Percentiles rank a stretch among this genome's conserved stretches.
Evolutionary conservation across 2,888 invertebrate species (phyloP).

Genomic region (Cataglyphis rosenhaueri): DNA sequence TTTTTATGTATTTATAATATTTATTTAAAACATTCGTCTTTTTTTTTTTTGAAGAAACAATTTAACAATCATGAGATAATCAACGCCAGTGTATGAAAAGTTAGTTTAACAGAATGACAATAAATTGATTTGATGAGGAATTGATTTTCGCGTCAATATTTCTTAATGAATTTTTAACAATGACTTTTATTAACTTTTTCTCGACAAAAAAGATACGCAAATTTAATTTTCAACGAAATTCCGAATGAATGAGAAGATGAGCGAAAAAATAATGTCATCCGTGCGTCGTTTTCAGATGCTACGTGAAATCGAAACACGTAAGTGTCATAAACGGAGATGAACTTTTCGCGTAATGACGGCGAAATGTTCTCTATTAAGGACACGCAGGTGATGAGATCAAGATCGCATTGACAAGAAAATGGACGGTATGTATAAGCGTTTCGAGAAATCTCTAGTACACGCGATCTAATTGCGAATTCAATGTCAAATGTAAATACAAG

Average conservation of each 20-base stretch:
- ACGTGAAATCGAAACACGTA: slow-evolving; percentile 32
- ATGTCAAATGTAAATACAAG: not conserved
- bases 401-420: slow-evolving; percentile 24
- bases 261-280: slow-evolving; percentile 36
- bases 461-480: slow-evolving; percentile 15
- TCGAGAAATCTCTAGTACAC: slow-evolving; percentile 17
- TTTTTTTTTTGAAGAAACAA: not conserved
- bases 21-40: not conserved
- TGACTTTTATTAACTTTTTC: not conserved
- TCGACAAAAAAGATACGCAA: not conserved
- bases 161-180: not conserved
- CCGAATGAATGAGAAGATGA: slow-evolving; percentile 38
- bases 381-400: slow-evolving; percentile 31
- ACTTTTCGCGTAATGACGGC: not conserved
- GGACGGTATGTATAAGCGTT: slow-evolving; percentile 40
- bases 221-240: slow-evolving; percentile 36
- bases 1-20: slow-evolving; percentile 8
- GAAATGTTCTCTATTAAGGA: slow-evolving; percentile 44
- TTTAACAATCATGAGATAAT: not conserved
- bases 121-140: not conserved
- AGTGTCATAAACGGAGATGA: slow-evolving; percentile 27
- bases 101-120: not conserved
- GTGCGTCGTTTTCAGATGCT: slow-evolving; percentile 56
- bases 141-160: not conserved
- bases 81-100: not conserved